A percentile compares a stretch with the other conserved stretches of the same genome.
phyloP scores from a whole-genome alignment of 2,113 vertebrate species.

The Vulpes ferrilata region DNA sequence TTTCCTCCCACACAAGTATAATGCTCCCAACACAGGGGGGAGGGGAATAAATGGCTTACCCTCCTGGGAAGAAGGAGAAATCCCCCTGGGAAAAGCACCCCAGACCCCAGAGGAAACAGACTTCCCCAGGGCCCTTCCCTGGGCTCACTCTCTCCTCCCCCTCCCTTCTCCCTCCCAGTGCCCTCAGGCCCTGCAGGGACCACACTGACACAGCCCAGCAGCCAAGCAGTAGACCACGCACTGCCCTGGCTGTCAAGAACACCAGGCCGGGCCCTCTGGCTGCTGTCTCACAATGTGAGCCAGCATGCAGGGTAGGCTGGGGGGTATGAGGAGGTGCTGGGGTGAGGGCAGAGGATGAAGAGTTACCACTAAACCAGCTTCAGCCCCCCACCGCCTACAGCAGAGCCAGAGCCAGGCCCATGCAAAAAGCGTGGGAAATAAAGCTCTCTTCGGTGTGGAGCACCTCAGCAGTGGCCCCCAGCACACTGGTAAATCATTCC shows the following conservation, averaged over 20 bases:
- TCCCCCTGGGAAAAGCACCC: neutral
- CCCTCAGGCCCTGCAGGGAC: neutral
- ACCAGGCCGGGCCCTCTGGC: neutral
- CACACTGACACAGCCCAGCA: neutral
- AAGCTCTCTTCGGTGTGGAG: neutral
- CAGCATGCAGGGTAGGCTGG: neutral
- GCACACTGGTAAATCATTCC: constrained; percentile 33
- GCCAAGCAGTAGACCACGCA: neutral
- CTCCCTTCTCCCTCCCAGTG: neutral
- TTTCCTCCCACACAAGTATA: constrained; percentile 68
- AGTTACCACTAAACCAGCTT: constrained; percentile 49
- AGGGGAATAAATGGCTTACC: constrained; percentile 29
- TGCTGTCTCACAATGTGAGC: constrained; percentile 39
- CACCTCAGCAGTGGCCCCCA: constrained; percentile 15
- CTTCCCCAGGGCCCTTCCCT: neutral
- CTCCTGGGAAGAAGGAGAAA: constrained; percentile 32
- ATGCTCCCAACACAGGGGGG: constrained; percentile 54
- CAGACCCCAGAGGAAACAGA: constrained; percentile 55
- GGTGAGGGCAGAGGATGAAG: neutral
- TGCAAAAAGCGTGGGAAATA: constrained; percentile 6
- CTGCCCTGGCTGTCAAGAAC: constrained; percentile 37
- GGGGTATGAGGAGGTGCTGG: no score
- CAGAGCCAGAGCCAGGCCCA: neutral
- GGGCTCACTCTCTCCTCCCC: neutral
- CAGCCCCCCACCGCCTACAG: constrained; percentile 48